Percentiles rank a stretch among this genome's conserved stretches.
These are phyloP conservation scores for Lucilia sericata DNA, from an alignment of 1,140 invertebrate species.

Conservation along the genomic window DNA sequence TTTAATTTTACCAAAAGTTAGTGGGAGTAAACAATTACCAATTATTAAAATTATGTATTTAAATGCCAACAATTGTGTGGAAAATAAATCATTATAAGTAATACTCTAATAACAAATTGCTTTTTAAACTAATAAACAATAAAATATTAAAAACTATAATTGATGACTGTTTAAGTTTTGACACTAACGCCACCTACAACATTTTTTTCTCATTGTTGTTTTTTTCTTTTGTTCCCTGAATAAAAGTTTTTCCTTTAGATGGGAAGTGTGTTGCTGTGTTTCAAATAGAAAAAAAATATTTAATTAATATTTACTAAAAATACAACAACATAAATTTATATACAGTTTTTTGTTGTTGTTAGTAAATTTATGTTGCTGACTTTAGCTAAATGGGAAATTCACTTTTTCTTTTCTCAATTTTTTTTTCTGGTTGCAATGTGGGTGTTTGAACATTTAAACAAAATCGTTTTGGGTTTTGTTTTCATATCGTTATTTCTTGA, in stretches of 20 bases:
- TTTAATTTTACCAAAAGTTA: too few species aligned
- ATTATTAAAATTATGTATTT: too few species aligned
- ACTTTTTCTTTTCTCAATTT: not conserved
- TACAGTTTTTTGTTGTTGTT: not conserved
- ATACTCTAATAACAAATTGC: not conserved
- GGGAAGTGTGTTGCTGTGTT: not conserved
- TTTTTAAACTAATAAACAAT: not conserved
- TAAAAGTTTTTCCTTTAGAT: not conserved
- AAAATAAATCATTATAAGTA: not conserved
- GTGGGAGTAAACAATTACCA: too few species aligned
- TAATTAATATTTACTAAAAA: not conserved
- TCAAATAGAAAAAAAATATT: not conserved
- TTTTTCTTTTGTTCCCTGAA: too few species aligned
- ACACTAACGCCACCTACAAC: slow-evolving; percentile 8
- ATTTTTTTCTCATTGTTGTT: not conserved
- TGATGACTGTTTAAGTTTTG: slow-evolving; percentile 11
- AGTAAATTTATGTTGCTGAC: not conserved
- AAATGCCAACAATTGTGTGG: too few species aligned
- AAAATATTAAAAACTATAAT: not conserved
- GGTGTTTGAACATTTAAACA: too few species aligned
- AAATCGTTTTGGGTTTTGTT: too few species aligned
- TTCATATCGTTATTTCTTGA: not conserved
- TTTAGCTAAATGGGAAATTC: not conserved
- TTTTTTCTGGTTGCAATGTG: not conserved
- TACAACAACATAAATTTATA: not conserved